A percentile compares a stretch with the other conserved stretches of the same genome.
phyloP scores from a whole-genome alignment of 2,797 vertebrate genomes.

The Manis pentadactyla region DNA sequence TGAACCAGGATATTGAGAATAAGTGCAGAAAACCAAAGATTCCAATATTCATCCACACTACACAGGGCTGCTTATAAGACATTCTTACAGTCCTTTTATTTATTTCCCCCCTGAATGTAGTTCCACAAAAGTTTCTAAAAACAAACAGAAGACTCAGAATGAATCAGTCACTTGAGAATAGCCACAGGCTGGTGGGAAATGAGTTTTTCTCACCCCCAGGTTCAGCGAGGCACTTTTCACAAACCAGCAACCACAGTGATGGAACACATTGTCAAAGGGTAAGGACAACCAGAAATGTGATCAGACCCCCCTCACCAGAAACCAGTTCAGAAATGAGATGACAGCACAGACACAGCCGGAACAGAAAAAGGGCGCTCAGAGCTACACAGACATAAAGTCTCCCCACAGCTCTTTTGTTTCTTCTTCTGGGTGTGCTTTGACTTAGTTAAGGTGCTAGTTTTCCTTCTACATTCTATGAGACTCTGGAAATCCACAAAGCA shows the following conservation, averaged over 20 bases:
- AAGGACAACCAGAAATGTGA: background rate
- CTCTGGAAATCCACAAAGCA: background rate
- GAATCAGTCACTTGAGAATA: background rate
- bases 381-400: background rate
- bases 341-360: background rate
- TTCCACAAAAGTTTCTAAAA: constrained; percentile 40
- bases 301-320: background rate
- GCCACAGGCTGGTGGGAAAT: background rate
- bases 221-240: constrained; percentile 50
- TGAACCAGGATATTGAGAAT: background rate
- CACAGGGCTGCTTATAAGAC: constrained; percentile 3
- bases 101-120: background rate
- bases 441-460: background rate
- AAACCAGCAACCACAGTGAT: background rate
- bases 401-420: background rate
- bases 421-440: background rate
- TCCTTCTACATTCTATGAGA: background rate
- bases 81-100: background rate
- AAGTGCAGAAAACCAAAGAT: background rate
- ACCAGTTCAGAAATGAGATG: background rate
- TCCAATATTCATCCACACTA: background rate
- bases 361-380: background rate
- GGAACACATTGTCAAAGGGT: background rate
- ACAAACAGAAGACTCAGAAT: background rate
- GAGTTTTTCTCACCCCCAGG: background rate